These are phyloP conservation scores for Montifringilla adamsi DNA, from an alignment of 2,113 vertebrate genomes.

Conservation along the genomic window DNA sequence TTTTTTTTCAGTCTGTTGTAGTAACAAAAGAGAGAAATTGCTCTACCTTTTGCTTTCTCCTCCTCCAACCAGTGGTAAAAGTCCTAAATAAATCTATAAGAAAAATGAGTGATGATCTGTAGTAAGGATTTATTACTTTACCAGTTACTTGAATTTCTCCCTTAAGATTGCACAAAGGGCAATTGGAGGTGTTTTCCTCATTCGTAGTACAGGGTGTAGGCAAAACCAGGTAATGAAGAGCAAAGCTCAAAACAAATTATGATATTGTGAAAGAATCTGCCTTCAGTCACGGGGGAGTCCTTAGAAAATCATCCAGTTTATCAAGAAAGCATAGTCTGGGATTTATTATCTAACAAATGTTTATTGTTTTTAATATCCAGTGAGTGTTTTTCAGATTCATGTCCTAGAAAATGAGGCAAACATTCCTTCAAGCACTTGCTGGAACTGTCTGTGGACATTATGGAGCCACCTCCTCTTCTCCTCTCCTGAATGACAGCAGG, in stretches of 20 bases:
- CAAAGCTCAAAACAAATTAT: not conserved
- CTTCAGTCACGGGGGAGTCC: not conserved
- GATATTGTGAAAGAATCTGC: not conserved
- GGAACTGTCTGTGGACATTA: not conserved
- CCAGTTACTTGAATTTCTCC: constrained; percentile 40
- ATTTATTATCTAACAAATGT: constrained; percentile 49
- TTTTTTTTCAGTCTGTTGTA: not conserved
- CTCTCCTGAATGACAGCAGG: not conserved
- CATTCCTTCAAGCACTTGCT: not conserved
- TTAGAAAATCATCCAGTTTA: constrained; percentile 18
- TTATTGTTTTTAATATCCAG: constrained; percentile 40
- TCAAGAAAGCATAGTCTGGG: not conserved
- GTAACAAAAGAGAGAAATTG: not conserved
- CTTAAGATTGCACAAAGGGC: not conserved
- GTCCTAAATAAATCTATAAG: not conserved
- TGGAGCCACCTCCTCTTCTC: not conserved
- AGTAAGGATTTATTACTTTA: constrained; percentile 42
- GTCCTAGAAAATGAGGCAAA: constrained; percentile 14
- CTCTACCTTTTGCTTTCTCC: not conserved
- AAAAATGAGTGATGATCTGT: constrained; percentile 43
- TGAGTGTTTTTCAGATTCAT: constrained; percentile 13
- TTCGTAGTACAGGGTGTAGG: not conserved
- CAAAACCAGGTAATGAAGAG: constrained; percentile 19
- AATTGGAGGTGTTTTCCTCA: not conserved
- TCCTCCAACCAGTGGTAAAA: not conserved